A percentile compares a stretch with the other conserved stretches of the same genome.
Conservation (phyloP, 2,888 invertebrate genomes). For the Dendrolimus pini region DNA sequence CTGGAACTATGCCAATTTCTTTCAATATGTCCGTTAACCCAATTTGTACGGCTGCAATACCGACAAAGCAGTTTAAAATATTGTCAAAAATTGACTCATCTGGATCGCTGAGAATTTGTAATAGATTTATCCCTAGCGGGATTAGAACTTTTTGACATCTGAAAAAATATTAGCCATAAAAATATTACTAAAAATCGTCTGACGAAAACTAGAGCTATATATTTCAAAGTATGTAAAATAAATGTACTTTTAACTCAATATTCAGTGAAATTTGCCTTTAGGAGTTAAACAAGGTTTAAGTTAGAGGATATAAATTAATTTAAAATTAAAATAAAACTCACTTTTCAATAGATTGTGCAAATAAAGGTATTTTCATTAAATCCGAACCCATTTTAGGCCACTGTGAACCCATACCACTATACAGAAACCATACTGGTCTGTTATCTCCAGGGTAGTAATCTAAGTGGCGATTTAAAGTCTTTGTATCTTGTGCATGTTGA, state of each 20-base stretch:
- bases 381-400: slow-evolving; percentile 79
- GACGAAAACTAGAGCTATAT: no score
- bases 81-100: slow-evolving; percentile 79
- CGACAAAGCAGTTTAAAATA: slow-evolving; percentile 82
- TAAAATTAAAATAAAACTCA: slow-evolving; percentile 11
- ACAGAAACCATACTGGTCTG: slow-evolving; percentile 79
- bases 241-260: neutral
- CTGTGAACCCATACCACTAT: slow-evolving; percentile 40
- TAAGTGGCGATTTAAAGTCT: slow-evolving; percentile 23
- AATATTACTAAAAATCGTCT: no score
- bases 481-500: slow-evolving; percentile 14
- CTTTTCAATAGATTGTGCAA: slow-evolving; percentile 69
- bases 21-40: slow-evolving; percentile 79
- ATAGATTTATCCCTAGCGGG: slow-evolving; percentile 79
- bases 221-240: no score
- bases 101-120: slow-evolving; percentile 75
- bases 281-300: no score
- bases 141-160: slow-evolving; percentile 74
- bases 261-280: no score
- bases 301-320: no score
- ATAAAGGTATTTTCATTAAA: slow-evolving; percentile 77
- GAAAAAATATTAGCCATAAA: neutral
- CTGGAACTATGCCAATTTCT: slow-evolving; percentile 78
- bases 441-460: slow-evolving; percentile 33
- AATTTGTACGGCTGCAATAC: slow-evolving; percentile 83